phyloP scores from a whole-genome alignment of 2,113 vertebrate genomes.

The Sprattus sprattus region DNA sequence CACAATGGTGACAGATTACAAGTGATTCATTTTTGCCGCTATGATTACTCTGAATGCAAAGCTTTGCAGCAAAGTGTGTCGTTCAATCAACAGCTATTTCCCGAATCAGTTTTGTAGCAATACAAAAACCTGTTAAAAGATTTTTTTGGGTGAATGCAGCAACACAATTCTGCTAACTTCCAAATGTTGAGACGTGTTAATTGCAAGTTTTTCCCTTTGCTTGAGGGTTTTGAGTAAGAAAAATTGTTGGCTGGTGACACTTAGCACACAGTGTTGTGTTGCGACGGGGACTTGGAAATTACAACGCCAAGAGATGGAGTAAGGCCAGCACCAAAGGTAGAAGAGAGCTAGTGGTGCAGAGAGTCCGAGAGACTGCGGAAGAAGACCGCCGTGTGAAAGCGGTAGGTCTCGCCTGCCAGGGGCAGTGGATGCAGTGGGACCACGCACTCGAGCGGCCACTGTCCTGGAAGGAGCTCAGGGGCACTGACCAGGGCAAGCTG shows the following conservation, averaged over 20 bases:
- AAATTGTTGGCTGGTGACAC: neutral
- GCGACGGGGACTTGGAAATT: too few relatives aligned
- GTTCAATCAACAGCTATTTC: neutral
- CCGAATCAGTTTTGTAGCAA: neutral
- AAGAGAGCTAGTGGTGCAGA: too few relatives aligned
- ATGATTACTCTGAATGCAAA: neutral
- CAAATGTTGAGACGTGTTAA: neutral
- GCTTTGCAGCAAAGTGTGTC: neutral
- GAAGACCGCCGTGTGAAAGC: too few relatives aligned
- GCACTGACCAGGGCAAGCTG: too few relatives aligned
- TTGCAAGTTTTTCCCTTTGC: neutral
- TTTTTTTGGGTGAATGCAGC: too few relatives aligned
- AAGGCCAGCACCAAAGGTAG: too few relatives aligned
- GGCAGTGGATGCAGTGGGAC: too few relatives aligned
- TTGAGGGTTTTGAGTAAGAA: neutral
- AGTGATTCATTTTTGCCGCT: neutral
- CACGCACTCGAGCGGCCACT: too few relatives aligned
- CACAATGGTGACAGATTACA: neutral
- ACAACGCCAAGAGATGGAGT: too few relatives aligned
- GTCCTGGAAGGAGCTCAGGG: too few relatives aligned
- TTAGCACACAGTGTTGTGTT: neutral
- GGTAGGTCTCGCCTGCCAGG: too few relatives aligned
- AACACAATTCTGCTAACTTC: neutral
- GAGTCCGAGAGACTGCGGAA: too few relatives aligned
- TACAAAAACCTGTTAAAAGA: neutral